Base-by-base conservation (phyloP, 2,888 invertebrate genomes). In the Muschampia plurimacula region DNA sequence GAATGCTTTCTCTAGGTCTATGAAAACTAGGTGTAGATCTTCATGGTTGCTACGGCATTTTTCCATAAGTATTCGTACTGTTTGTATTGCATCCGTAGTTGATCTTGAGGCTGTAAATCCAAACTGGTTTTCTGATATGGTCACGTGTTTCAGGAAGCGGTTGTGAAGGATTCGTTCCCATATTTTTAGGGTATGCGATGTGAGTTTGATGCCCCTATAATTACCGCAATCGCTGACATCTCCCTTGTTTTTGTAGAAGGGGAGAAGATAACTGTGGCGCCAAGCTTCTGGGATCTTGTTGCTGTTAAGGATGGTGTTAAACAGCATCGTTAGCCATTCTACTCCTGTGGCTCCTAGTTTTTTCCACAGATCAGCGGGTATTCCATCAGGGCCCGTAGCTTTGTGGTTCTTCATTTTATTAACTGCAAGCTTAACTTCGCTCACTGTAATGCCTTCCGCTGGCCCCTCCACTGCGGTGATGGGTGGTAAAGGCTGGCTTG, bases 211-310 rank as follows among this genome's bases (percentile, higher is more conserved):
- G 4, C 39, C 75, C 52, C 75, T 72, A 60, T 74, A 75, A 67
- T 74, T 75, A 10, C 57, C 71, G 52, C 76, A 76, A 5, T 69
- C 65, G 2, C 60, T 60, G 8, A 74, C 67, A 39, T 75, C 75
- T 12, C 74, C 77, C 57, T 75, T 77, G 39, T 76, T 75, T 64
- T 77, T 77, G 66, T 72, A 75, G 49, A 75, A 74, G 8, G 74
- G 74, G 6, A 75, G 22, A 3, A 75, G 62, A 22, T 52, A 55
- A 46, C 75, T 75, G 10, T 66, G 13, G 32, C 73, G 67, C 74
- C 73, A 74, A 22, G 57, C 12, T 12, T 72, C 52, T 7, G 67
- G 72, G 1, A 75, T 72, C 8, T 41, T 39, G 6, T 41, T 15
- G 8, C 5, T 2, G n/a, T 15, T 2, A 2, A 62, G 62, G 13